Base-by-base conservation (phyloP, 2,888 invertebrate genomes). In the Geophilus truncorum region DNA sequence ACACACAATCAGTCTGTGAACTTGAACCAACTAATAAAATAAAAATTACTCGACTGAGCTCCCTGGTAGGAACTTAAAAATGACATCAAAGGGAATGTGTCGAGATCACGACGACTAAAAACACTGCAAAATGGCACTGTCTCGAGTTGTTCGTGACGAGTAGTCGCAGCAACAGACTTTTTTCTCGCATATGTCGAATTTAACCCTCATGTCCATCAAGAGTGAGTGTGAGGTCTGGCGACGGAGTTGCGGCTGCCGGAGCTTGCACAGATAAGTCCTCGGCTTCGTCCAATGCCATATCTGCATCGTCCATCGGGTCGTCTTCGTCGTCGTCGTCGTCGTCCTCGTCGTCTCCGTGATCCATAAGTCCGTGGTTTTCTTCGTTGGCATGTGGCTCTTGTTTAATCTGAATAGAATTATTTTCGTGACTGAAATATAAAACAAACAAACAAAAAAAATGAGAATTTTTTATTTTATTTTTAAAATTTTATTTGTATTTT, bases 261-360 rank as follows among this genome's bases (percentile, higher is more conserved):
- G 78, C 78, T n/a, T 45, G 30, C 40, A 82, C 80, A 10, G 82
- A 77, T 40, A 82, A 77, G 70, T 82, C 82, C 76, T 82, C 81
- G 25, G 82, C 82, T 81, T 82, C 81, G 30, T 81, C 81, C 18
- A 79, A 25, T 28, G 32, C 62, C n/a, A 25, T 36, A 21, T 79
- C 79, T n/a, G 51, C 57, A 18, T 79, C 79, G 28, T 30, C 78
- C 70, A 78, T 62, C 18, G 78, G 78, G 30, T 78, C 77, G 32
- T 77, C 81, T 7, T 81, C 78, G n/a, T 79, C 81, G 34, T 80
- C 80, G 30, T 81, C 80, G 2, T 57, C 80, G 36, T 78, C 80
- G 45, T 79, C 81, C 25, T 78, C 78, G 28, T 36, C 77, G 10
- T 77, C 77, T 62, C 23, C 62, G 12, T 62, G 62, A 21, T 62